Evolutionary conservation across 2,113 vertebrate genomes (phyloP).

Genomic region (Acanthisitta chloris): DNA sequence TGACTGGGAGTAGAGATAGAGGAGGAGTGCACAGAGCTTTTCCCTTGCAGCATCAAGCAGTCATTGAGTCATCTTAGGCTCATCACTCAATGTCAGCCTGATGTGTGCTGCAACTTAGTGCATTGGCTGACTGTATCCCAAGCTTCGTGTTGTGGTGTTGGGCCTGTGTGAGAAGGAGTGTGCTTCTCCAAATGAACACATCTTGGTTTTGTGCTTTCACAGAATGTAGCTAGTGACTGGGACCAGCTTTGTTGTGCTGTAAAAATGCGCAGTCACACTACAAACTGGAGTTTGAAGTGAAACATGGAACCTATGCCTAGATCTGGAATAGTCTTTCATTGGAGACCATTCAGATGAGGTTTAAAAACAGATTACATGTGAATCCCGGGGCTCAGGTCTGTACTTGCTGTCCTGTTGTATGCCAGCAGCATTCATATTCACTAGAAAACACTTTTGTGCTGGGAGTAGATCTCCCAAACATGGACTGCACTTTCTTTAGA

Average conservation of each 20-base stretch:
- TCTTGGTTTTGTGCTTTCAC: neutral
- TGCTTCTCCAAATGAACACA: neutral
- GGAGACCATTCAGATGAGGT: neutral
- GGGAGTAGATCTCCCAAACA: neutral
- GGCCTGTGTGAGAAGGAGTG: neutral
- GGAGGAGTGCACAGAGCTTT: neutral
- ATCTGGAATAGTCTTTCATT: neutral
- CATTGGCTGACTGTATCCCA: neutral
- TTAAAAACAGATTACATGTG: neutral
- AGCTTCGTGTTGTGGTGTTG: neutral
- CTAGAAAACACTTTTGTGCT: neutral
- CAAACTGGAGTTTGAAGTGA: neutral
- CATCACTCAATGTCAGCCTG: neutral
- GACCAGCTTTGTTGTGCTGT: neutral
- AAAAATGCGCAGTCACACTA: neutral
- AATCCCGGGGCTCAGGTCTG: neutral
- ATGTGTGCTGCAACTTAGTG: neutral
- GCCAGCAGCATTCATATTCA: neutral
- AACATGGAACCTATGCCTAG: neutral
- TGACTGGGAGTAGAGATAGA: neutral
- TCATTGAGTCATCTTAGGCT: neutral
- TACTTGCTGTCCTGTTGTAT: fast-evolving
- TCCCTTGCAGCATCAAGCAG: neutral
- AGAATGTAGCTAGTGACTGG: neutral
- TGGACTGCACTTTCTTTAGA: neutral